Evolutionary conservation across 2,888 invertebrate species (phyloP), one percentile per base, ranked within the genome.

Genomic region (Parapristionchus giblindavisi): DNA sequence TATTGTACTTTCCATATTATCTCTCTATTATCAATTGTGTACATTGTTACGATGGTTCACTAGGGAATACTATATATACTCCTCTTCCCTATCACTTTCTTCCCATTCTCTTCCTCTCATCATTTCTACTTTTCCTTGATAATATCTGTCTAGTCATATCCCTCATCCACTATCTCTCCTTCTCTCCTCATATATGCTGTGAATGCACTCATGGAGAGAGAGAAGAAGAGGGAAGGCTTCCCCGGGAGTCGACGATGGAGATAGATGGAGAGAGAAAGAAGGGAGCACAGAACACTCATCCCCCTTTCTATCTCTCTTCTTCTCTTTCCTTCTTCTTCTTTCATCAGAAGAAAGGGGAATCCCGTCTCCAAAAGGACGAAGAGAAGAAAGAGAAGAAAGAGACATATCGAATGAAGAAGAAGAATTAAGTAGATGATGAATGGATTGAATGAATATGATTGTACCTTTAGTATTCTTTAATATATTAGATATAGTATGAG

Each of bases 401-500:
- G 56, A 56, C 24, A 21, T 27, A 8, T 8, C 56, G 17, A 56
- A 56, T 11, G 56, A 27, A 24, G 56, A 27, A 56, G 6, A 48
- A 11, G 48, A 48, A 11, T 48, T 48, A 48, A 11, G 11, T 11
- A 48, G 48, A n/a, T n/a, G n/a, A n/a, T n/a, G n/a, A n/a, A n/a
- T n/a, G n/a, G n/a, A n/a, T n/a, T n/a, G n/a, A n/a, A n/a, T 48
- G 48, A 48, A 48, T 3, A 34, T 34, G 32, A 29, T 54, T 72
- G 80, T 29, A 65, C 63, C 75, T 36, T 73, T 29, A 78, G 81
- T 76, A 73, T 80, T 82, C 36, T 76, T 72, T 8, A 81, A 66
- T 4, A 84, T 65, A 34, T 78, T 77, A 48, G 80, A 68, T 17
- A 86, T 77, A 5, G 83, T 84, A 32, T 77, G 66, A 29, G 71